Conservation (phyloP, 2,797 vertebrate species). For the Syngnathus acus region DNA sequence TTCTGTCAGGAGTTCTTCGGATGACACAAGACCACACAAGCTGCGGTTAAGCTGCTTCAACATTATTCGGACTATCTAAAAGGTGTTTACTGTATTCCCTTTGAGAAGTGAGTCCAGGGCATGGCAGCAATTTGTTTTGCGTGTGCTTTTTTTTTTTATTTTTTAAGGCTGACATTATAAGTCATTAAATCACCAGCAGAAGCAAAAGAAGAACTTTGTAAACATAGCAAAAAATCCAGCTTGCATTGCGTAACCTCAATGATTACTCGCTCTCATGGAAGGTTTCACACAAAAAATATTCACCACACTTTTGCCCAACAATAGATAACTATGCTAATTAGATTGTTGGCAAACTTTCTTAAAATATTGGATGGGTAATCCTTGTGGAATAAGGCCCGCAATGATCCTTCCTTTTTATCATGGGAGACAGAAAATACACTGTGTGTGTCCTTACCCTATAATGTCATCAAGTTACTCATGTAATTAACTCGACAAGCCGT, state of each 20-base stretch:
- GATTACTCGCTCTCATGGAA: constrained; percentile 46
- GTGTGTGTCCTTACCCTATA: neutral
- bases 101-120: constrained; percentile 50
- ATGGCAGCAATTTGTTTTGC: constrained; percentile 44
- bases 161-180: constrained; percentile 40
- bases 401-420: neutral
- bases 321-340: neutral
- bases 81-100: constrained; percentile 63
- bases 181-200: constrained; percentile 57
- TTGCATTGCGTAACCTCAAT: constrained; percentile 48
- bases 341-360: neutral
- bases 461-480: neutral
- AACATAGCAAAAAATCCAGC: constrained; percentile 55
- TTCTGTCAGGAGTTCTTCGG: constrained; percentile 44
- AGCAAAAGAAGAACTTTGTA: constrained; percentile 55
- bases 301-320: neutral
- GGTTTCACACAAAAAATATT: neutral
- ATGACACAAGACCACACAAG: constrained; percentile 89
- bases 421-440: neutral
- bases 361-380: neutral
- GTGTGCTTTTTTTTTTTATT: constrained; percentile 41
- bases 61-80: constrained; percentile 60
- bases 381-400: neutral
- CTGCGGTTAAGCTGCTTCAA: constrained; percentile 55
- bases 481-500: neutral